These are phyloP conservation scores for Phaenicophaeus curvirostris DNA, from an alignment of 2,797 vertebrate species.

Conservation along the genomic window DNA sequence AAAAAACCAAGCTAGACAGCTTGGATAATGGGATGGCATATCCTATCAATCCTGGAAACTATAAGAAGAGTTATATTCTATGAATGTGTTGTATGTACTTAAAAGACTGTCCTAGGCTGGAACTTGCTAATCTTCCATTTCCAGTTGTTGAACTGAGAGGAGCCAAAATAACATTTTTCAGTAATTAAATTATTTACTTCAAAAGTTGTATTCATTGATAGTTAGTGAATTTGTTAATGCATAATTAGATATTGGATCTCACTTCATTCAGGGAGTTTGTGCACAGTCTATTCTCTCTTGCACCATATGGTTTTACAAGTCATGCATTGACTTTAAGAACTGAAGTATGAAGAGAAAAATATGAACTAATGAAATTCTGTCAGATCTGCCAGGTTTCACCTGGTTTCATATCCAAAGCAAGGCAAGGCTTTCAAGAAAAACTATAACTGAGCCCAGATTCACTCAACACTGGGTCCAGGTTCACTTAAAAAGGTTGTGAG, in stretches of 20 bases:
- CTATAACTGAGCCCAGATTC: not conserved
- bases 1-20: not conserved
- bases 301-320: not conserved
- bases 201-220: not conserved
- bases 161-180: not conserved
- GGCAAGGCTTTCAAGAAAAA: slow-evolving; percentile 23
- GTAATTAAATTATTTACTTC: not conserved
- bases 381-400: slow-evolving; percentile 1
- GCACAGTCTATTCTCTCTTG: not conserved
- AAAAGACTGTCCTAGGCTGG: not conserved
- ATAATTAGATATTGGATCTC: not conserved
- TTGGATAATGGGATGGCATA: not conserved
- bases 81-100: not conserved
- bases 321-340: not conserved
- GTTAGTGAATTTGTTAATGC: not conserved
- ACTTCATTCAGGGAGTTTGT: not conserved
- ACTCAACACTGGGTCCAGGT: slow-evolving; percentile 25
- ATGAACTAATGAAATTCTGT: not conserved
- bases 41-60: not conserved
- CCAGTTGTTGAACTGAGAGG: not conserved
- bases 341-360: not conserved
- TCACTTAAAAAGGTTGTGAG: slow-evolving; percentile 12
- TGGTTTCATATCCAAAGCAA: slow-evolving; percentile 21
- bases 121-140: not conserved
- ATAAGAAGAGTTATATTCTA: not conserved